Conservation (phyloP, 2,888 invertebrate genomes). For the Muschampia staudingeri region DNA sequence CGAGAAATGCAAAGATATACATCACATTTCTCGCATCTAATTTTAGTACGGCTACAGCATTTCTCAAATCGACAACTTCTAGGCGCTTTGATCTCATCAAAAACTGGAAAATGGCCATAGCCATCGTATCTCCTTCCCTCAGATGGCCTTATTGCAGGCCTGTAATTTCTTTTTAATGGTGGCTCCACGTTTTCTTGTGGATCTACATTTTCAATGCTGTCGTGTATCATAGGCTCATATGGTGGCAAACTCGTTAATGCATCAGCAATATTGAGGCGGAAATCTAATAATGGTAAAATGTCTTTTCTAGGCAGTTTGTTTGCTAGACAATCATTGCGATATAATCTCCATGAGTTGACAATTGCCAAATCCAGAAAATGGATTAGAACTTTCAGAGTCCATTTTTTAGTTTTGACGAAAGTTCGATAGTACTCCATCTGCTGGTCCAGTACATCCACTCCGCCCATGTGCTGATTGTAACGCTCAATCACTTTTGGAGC, state of each 20-base stretch:
- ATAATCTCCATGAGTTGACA: constrained; percentile 69
- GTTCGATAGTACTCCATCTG: constrained; percentile 68
- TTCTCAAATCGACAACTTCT: constrained; percentile 63
- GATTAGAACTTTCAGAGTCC: constrained; percentile 70
- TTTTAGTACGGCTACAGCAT: too few relatives aligned
- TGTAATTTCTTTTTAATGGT: constrained; percentile 36
- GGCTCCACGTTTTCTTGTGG: constrained; percentile 24
- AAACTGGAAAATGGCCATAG: constrained; percentile 66
- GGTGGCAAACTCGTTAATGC: constrained; percentile 36
- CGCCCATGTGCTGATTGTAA: constrained; percentile 50
- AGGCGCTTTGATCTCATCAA: constrained; percentile 67
- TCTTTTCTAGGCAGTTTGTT: constrained; percentile 44
- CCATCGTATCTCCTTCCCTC: constrained; percentile 68
- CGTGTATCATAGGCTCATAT: too few relatives aligned
- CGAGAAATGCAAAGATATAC: too few relatives aligned
- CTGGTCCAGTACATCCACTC: constrained; percentile 53
- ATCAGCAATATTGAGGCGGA: constrained; percentile 58
- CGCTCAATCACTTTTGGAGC: constrained; percentile 28
- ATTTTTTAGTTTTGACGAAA: constrained; percentile 72
- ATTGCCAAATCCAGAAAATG: constrained; percentile 69
- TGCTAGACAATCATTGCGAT: constrained; percentile 55
- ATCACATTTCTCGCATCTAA: too few relatives aligned
- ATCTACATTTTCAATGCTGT: background rate
- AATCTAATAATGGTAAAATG: constrained; percentile 47
- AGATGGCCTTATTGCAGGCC: constrained; percentile 61